Evolutionary conservation across 2,113 vertebrate genomes (phyloP), one percentile per base, ranked within the genome.

Genomic region (Austrofundulus limnaeus): DNA sequence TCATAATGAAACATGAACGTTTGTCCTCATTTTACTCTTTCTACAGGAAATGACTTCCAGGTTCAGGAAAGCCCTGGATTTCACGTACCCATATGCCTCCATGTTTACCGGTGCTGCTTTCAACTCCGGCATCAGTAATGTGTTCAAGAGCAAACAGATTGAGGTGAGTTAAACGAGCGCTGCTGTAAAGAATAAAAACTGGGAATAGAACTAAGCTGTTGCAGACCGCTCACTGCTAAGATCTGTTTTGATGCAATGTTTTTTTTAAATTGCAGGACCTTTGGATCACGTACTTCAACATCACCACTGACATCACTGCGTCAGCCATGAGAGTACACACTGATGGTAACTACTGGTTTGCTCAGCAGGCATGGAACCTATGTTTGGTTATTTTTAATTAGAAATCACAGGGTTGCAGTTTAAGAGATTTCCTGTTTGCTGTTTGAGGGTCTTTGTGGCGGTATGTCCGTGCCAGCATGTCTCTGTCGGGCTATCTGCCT

Each of bases 401-500:
- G n/a, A 63, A 52, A 6, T 8, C 1, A 37, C 14, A 4, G 11
- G 20, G 31, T 16, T 34, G 1, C 12, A 21, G 6, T 10, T 24
- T 21, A 4, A 24, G 24, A 4, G 50, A n/a, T 42, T 23, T 2
- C 1, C 13, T 43, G 20, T 79, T 31, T 63, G 23, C 19, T 49
- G 16, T 1, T 17, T 21, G 61, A 99, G 96, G 96, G 60, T 97
- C 95, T 42, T 90, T 98, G 39, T 98, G 97, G 97, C 81, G 95
- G 25, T 98, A 97, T 0, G 88, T 97, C 63, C 95, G 95, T 48
- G 94, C 96, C 87, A 98, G 96, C 91, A 98, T 98, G 97, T 97
- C 96, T 56, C 93, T 97, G 2, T 98, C 95, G 0, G 96, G 96
- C 25, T 98, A 98, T 43, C 91, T 98, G 85, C 97, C 97, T 7